These are phyloP conservation scores for Norana najaformis DNA, from an alignment of 2,888 invertebrate genomes.

Conservation along the genomic window DNA sequence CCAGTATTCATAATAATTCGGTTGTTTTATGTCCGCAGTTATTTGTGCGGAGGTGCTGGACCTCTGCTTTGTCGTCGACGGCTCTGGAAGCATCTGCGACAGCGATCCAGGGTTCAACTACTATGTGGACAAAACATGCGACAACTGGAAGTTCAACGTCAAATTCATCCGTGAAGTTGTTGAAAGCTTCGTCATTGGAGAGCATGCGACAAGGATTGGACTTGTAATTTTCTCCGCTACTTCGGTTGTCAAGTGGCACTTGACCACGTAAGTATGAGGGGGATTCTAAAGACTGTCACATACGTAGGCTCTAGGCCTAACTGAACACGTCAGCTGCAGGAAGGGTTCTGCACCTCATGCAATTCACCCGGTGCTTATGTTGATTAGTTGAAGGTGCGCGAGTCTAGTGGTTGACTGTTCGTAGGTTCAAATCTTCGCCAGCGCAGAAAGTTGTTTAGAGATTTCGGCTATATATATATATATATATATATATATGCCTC, in stretches of 20 bases:
- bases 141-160: slow-evolving; percentile 26
- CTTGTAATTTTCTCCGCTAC: background rate
- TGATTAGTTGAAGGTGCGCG: too few species aligned
- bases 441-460: too few species aligned
- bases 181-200: background rate
- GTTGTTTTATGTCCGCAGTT: background rate
- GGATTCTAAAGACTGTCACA: background rate
- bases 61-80: slow-evolving; percentile 15
- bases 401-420: too few species aligned
- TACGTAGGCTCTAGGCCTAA: background rate
- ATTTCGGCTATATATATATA: too few species aligned
- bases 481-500: too few species aligned
- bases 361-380: too few species aligned
- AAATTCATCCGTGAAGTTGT: slow-evolving; percentile 19
- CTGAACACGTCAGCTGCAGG: too few species aligned
- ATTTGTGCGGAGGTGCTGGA: background rate
- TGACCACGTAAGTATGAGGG: slow-evolving; percentile 17
- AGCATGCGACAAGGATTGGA: background rate
- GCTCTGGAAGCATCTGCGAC: slow-evolving; percentile 35
- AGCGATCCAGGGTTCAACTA: slow-evolving; percentile 16
- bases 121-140: slow-evolving; percentile 17
- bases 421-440: too few species aligned
- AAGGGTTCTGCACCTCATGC: too few species aligned
- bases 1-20: background rate
- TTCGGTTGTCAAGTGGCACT: background rate